Percentiles rank a stretch among this genome's conserved stretches.
phyloP scores from a whole-genome alignment of 2,113 vertebrate genomes.

The Camarhynchus parvulus region DNA sequence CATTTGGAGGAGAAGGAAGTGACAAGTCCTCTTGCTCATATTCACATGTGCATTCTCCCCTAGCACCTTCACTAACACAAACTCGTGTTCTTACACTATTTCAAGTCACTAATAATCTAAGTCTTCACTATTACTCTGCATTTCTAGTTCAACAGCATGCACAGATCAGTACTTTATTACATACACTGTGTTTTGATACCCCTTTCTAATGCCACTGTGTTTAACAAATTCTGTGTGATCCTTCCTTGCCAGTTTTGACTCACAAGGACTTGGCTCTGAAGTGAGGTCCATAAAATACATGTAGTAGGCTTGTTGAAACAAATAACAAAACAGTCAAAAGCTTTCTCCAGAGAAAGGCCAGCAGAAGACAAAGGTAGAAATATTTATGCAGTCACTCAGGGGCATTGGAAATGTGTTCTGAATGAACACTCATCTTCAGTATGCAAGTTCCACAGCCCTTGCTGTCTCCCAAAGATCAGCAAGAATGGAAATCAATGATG shows the following conservation, averaged over 20 bases:
- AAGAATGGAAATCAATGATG: slow-evolving; percentile 63
- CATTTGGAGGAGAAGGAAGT: too few relatives aligned
- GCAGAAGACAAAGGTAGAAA: slow-evolving; percentile 16
- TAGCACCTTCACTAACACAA: background rate
- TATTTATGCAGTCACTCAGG: background rate
- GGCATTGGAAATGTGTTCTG: background rate
- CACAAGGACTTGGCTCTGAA: background rate
- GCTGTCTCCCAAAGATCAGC: slow-evolving; percentile 42
- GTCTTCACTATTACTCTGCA: background rate
- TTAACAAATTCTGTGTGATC: background rate
- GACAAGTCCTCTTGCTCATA: background rate
- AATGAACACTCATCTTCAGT: slow-evolving; percentile 36
- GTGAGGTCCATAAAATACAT: background rate
- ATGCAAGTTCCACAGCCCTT: slow-evolving; percentile 13
- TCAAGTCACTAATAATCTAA: background rate
- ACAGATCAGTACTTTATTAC: background rate
- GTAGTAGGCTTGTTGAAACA: slow-evolving; percentile 15
- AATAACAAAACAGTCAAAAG: slow-evolving; percentile 15
- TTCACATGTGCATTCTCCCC: background rate
- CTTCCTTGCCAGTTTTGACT: background rate
- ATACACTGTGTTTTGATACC: background rate
- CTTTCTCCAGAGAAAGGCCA: background rate
- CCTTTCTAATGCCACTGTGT: background rate
- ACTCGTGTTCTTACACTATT: background rate
- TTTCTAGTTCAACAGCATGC: background rate